Evolutionary conservation across 2,888 invertebrate genomes (phyloP), one percentile per base, ranked within the genome.

Genomic region (Gisinianus flammeolus): DNA sequence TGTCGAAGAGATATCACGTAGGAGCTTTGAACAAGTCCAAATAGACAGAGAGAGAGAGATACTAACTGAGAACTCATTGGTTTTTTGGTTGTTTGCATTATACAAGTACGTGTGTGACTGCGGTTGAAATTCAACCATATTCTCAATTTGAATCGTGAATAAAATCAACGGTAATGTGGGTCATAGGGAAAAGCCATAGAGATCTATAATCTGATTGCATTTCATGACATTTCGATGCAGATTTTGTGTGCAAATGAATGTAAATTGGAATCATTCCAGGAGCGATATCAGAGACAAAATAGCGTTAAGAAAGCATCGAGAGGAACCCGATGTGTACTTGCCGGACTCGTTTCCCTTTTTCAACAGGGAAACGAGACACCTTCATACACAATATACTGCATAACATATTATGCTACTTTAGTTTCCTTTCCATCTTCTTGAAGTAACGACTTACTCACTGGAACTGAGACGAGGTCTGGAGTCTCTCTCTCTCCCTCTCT

Each of bases 191-290:
- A 62, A 66, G 56, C 58, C 76, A 74, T 69, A 62, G 72, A 77
- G 79, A 79, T 79, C 73, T 78, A 68, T 81, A 79, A 79, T 80
- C 79, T 79, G 80, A 80, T 81, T 81, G 78, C 76, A 76, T 76
- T 79, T 81, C 77, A 81, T 80, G 80, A 77, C 78, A 81, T 80
- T 81, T 79, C 80, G 73, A 81, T 81, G 82, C 81, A 82, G 82
- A 82, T 82, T 81, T 75, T 68, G 54, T 76, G 71, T 79, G 79
- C 79, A 82, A 81, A 81, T 82, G 82, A 81, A 81, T 81, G 76
- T 56, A 76, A 78, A 76, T 82, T 82, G 82, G 82, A 82, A 71
- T 77, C 24, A 70, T 69, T 80, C 82, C 82, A 82, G 75, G 35
- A 26, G 16, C 16, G 64, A 22, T 10, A 35, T 66, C 67, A 66